Conservation (phyloP, 2,888 invertebrate species). For the Ormyrus pomaceus region DNA sequence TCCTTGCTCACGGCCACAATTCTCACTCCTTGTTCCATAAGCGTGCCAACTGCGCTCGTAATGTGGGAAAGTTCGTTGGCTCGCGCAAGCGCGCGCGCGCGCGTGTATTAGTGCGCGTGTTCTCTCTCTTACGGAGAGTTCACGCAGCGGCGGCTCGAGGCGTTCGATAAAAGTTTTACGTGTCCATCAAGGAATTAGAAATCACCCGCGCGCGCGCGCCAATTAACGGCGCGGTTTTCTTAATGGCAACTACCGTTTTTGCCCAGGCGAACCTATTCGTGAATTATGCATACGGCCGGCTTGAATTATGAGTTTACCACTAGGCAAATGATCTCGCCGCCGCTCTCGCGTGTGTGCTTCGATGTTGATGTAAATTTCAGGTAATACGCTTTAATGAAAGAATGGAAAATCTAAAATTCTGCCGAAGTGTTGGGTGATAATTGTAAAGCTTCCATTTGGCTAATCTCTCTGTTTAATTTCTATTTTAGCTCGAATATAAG, state of each 20-base stretch:
- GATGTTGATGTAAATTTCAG: no score
- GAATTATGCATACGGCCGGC: constrained; percentile 5
- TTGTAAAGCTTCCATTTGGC: not conserved
- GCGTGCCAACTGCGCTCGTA: constrained; percentile 13
- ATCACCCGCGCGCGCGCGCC: constrained; percentile 19
- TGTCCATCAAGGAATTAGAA: constrained; percentile 46
- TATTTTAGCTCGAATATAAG: constrained; percentile 1
- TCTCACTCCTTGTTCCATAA: not conserved
- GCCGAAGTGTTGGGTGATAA: no score
- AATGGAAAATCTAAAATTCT: no score
- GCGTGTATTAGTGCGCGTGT: not conserved
- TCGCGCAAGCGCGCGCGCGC: not conserved
- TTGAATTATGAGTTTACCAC: constrained; percentile 22
- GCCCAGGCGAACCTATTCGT: constrained; percentile 4
- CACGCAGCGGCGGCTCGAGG: constrained; percentile 2
- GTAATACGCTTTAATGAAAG: no score
- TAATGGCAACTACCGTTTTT: no score
- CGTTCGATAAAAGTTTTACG: constrained; percentile 32
- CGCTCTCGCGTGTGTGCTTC: no score
- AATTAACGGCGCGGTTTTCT: no score
- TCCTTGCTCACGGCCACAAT: constrained; percentile 43
- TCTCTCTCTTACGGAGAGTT: not conserved
- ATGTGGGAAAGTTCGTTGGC: constrained; percentile 54
- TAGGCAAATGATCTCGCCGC: not conserved
- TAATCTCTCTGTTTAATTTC: constrained; percentile 7